These are phyloP conservation scores for Oncorhynchus clarkii DNA, from an alignment of 2,113 vertebrate species.

Conservation along the genomic window DNA sequence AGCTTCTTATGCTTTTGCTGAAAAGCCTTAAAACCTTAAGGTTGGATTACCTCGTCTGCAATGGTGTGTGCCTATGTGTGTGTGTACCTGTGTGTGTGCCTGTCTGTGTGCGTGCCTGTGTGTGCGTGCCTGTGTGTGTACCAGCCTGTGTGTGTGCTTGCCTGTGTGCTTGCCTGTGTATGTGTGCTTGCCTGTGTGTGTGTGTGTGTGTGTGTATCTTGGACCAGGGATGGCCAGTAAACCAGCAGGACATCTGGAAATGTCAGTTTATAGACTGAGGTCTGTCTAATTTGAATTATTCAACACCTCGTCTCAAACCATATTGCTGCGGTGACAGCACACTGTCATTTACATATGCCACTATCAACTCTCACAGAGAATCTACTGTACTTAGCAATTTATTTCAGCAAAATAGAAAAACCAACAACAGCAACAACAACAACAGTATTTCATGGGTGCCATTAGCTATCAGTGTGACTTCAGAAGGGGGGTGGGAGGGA, in stretches of 20 bases:
- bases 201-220: neutral
- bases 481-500: neutral
- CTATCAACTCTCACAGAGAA: constrained; percentile 15
- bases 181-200: no score
- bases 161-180: no score
- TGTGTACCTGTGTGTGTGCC: neutral
- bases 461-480: constrained; percentile 16
- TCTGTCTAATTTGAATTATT: constrained; percentile 26
- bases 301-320: neutral
- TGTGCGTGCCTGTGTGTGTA: neutral
- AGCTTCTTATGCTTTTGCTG: no score
- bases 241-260: constrained; percentile 14
- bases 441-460: constrained; percentile 14
- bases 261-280: neutral
- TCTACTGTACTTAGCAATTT: constrained; percentile 10
- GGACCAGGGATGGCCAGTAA: constrained; percentile 4
- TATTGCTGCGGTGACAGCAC: constrained; percentile 7
- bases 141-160: neutral
- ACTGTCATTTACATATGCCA: constrained; percentile 22
- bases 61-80: neutral
- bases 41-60: neutral
- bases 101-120: neutral
- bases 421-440: neutral
- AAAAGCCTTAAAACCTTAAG: neutral
- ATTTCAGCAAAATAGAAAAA: constrained; percentile 14